Conservation (phyloP, 2,113 vertebrate genomes). For the Manacus vitellinus region DNA sequence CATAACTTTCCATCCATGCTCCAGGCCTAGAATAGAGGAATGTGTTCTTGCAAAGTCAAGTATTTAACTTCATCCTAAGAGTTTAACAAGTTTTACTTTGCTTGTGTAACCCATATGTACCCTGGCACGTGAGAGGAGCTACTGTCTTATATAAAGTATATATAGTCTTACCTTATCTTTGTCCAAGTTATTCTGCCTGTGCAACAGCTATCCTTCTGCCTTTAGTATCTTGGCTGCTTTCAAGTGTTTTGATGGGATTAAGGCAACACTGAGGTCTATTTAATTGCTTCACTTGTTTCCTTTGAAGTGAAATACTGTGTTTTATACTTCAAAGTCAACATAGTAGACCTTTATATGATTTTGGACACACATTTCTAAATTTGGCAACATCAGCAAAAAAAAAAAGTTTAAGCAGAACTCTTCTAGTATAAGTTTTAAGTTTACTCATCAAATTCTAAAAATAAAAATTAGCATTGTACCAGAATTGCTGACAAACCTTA, state of each 20-base stretch:
- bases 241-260: neutral
- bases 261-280: neutral
- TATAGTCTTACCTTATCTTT: neutral
- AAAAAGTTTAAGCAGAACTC: neutral
- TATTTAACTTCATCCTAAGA: neutral
- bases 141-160: neutral
- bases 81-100: neutral
- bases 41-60: neutral
- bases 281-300: neutral
- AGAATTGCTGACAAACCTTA: constrained; percentile 25
- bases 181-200: neutral
- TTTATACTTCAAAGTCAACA: neutral
- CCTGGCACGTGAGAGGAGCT: neutral
- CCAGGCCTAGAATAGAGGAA: neutral
- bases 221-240: neutral
- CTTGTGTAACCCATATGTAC: neutral
- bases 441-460: constrained; percentile 24
- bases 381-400: neutral
- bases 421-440: neutral
- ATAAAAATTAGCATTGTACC: constrained; percentile 18
- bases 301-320: neutral
- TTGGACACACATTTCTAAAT: constrained; percentile 4
- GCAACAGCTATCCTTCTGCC: neutral
- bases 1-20: neutral
- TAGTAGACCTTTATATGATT: neutral